Evolutionary conservation across 1,140 invertebrate genomes (phyloP).

Genomic region (Danaus plexippus): DNA sequence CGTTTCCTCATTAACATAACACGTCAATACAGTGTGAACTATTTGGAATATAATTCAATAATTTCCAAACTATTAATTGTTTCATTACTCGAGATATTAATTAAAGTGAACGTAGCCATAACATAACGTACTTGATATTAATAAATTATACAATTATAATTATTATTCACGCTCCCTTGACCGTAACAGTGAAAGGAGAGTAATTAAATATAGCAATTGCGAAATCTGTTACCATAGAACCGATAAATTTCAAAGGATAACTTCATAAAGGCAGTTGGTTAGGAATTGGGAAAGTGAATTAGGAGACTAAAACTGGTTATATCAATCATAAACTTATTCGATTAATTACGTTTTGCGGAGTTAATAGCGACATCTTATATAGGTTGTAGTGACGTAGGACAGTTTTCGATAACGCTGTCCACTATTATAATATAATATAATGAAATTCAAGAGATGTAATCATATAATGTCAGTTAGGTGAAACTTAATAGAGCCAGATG

Average conservation of each 20-base stretch:
- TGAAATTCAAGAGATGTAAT: too few relatives aligned
- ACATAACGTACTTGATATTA: too few relatives aligned
- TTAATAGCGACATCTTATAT: constrained; percentile 72
- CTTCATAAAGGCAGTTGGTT: constrained; percentile 60
- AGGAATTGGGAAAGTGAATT: constrained; percentile 70
- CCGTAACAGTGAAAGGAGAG: constrained; percentile 21
- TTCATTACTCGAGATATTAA: too few relatives aligned
- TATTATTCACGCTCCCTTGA: constrained; percentile 41
- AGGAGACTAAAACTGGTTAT: constrained; percentile 71
- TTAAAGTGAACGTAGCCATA: too few relatives aligned
- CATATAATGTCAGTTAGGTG: too few relatives aligned
- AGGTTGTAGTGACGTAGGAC: constrained; percentile 39
- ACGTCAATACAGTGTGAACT: too few relatives aligned
- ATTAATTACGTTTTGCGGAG: constrained; percentile 72
- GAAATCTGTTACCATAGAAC: constrained; percentile 51
- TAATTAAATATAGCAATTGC: constrained; percentile 27
- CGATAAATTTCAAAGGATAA: constrained; percentile 68
- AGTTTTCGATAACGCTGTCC: constrained; percentile 3
- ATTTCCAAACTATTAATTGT: too few relatives aligned
- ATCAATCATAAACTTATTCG: constrained; percentile 73
- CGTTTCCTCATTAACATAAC: too few relatives aligned
- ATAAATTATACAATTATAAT: constrained; percentile 13
- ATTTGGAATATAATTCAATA: too few relatives aligned
- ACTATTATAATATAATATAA: not conserved
- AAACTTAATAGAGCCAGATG: too few relatives aligned